Conservation (phyloP, 2,888 invertebrate genomes). For the Sisyra terminalis region DNA sequence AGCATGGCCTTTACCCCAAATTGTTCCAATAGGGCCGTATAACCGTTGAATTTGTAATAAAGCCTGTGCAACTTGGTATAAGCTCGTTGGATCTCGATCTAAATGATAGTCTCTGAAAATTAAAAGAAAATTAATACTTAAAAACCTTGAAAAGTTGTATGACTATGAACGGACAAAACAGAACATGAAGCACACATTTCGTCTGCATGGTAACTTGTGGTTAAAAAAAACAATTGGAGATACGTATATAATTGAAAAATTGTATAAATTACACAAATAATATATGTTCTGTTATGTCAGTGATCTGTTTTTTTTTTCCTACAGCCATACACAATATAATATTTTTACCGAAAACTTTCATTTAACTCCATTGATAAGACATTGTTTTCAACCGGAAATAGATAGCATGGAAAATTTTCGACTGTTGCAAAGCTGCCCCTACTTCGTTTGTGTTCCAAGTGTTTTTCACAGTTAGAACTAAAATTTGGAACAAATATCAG, state of each 20-base stretch:
- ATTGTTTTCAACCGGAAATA: conserved; percentile 85
- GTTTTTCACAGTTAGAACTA: conserved; percentile 74
- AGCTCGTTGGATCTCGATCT: conserved; percentile 76
- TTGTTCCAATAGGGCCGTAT: conserved; percentile 77
- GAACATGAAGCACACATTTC: no score
- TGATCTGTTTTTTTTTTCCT: no score
- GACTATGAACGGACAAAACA: no score
- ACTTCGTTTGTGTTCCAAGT: conserved; percentile 69
- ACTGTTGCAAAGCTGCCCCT: conserved; percentile 56
- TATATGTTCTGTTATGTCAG: no score
- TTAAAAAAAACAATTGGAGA: no score
- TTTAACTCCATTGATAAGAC: conserved; percentile 83
- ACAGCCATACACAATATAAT: no score
- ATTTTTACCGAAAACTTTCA: conserved; percentile 50
- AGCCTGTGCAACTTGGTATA: conserved; percentile 78
- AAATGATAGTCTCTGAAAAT: conserved; percentile 58
- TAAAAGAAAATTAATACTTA: neutral
- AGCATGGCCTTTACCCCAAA: conserved; percentile 78
- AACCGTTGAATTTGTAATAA: conserved; percentile 70
- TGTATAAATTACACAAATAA: no score
- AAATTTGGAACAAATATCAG: conserved; percentile 79
- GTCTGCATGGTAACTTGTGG: no score
- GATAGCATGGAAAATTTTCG: conserved; percentile 73
- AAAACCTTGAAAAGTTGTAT: neutral
- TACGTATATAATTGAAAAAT: no score